These are phyloP conservation scores for Holothuria leucospilota DNA, from an alignment of 53 echinoderm and acorn worm species.

Conservation along the genomic window DNA sequence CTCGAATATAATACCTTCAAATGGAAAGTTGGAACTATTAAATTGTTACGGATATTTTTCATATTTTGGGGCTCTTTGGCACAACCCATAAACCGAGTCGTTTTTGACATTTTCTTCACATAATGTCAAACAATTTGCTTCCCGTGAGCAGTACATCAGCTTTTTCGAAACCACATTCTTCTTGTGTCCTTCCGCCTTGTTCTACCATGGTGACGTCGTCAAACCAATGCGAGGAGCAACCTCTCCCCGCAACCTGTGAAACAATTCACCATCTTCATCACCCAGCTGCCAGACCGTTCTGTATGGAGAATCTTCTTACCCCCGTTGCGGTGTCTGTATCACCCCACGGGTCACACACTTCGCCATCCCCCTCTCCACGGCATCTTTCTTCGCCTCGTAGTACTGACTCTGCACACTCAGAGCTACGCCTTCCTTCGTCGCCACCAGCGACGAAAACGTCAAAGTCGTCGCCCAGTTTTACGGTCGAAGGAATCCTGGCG, in stretches of 20 bases:
- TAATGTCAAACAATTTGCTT: slow-evolving; percentile 76
- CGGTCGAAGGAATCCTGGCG: slow-evolving; percentile 46
- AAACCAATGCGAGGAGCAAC: slow-evolving; percentile 57
- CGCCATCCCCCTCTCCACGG: slow-evolving; percentile 70
- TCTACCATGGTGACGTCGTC: slow-evolving; percentile 64
- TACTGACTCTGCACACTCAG: background rate
- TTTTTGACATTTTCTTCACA: slow-evolving; percentile 14
- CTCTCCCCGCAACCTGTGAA: slow-evolving; percentile 21
- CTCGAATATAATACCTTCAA: too few relatives aligned
- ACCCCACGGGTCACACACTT: slow-evolving; percentile 29
- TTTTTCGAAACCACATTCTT: slow-evolving; percentile 75
- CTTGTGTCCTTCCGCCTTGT: slow-evolving; percentile 45
- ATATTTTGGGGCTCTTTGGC: too few relatives aligned
- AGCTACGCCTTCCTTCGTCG: background rate
- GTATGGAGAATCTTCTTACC: slow-evolving; percentile 17
- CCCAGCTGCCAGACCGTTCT: background rate
- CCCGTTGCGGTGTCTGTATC: slow-evolving; percentile 11
- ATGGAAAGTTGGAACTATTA: too few relatives aligned
- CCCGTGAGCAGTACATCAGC: slow-evolving; percentile 93
- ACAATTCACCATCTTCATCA: slow-evolving; percentile 1
- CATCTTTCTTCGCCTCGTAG: slow-evolving; percentile 64
- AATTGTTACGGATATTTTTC: too few relatives aligned
- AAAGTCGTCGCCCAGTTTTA: slow-evolving; percentile 56
- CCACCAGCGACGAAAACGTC: slow-evolving; percentile 45
- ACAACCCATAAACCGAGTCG: too few relatives aligned